Conservation (phyloP, 2,797 vertebrate species). For the Diplodus sargus region DNA sequence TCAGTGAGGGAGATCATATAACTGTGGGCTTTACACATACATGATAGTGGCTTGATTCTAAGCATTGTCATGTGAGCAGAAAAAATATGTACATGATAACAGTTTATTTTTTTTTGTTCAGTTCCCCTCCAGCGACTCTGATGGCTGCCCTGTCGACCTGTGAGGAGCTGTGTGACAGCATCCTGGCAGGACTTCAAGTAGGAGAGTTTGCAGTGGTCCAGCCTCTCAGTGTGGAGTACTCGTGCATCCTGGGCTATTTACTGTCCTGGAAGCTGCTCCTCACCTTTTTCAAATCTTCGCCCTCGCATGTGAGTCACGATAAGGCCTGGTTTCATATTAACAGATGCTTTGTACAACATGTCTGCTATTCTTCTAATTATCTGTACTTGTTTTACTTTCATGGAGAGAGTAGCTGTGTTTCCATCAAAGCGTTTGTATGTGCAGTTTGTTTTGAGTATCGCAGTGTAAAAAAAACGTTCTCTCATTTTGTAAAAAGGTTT, state of each 20-base stretch:
- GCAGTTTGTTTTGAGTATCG: too few relatives aligned
- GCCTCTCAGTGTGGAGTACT: constrained; percentile 93
- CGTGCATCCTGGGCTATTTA: constrained; percentile 93
- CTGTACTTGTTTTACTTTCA: neutral
- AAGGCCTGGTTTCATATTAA: neutral
- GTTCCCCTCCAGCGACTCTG: constrained; percentile 93
- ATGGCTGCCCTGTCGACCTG: constrained; percentile 90
- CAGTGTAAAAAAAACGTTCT: too few relatives aligned
- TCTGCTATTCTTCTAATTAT: neutral
- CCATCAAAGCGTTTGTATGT: too few relatives aligned
- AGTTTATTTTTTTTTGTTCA: constrained; percentile 62
- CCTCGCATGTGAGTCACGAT: constrained; percentile 89
- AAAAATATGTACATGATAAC: neutral
- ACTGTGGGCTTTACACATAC: neutral
- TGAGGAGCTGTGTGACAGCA: constrained; percentile 91
- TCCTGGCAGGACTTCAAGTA: constrained; percentile 90
- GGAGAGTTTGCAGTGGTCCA: constrained; percentile 93
- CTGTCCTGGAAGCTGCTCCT: constrained; percentile 97
- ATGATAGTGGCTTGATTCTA: neutral
- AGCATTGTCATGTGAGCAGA: neutral
- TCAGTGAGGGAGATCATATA: constrained; percentile 16
- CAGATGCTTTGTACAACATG: neutral
- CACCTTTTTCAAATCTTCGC: constrained; percentile 95
- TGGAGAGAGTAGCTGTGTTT: neutral
- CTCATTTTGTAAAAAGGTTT: too few relatives aligned